Evolutionary conservation across 2,797 vertebrate genomes (phyloP), one percentile per base, ranked within the genome.

Genomic region (Alectoris magna): DNA sequence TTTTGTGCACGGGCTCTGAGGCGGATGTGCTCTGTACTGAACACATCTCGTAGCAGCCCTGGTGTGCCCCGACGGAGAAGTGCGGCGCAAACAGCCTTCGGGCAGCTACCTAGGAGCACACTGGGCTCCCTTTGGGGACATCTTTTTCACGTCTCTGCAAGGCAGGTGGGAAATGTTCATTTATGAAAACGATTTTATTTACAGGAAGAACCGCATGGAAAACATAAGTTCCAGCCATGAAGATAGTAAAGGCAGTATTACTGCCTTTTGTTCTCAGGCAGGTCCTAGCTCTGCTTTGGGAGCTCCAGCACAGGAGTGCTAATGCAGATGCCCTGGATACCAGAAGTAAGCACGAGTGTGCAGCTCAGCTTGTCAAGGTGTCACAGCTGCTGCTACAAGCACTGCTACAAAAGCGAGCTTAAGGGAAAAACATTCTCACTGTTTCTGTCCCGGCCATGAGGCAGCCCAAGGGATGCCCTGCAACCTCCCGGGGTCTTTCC

Each of bases 41-140:
- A 12, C 4, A 0, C 11, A 0, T 2, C 0, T 46, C 9, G 49
- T 27, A 6, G 4, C 59, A 12, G 55, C 29, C 74, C 0, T 22
- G 16, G 0, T 34, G 4, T 6, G 4, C 55, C 0, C 55, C 1
- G 27, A 3, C 16, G 4, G 29, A 31, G 46, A 4, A 53, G 27
- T 16, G 3, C 22, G 2, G 34, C 21, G 22, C 24, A 41, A 55
- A 4, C 2, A 10, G 16, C 29, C 34, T 4, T 31, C 1, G 8
- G 58, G 69, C 26, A 51, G 10, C 49, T 26, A 6, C 10, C 60
- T 1, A 3, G 44, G 36, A 13, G 2, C 9, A 22, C 29, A 0
- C 46, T 3, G 22, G 16, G 27, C 41, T 68, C 36, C 18, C 0
- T 11, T 55, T 1, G 3, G 39, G n/a, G 12, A 3, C 9, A 21